These are phyloP conservation scores for Solea solea DNA, from an alignment of 2,113 vertebrate genomes.

Conservation along the genomic window DNA sequence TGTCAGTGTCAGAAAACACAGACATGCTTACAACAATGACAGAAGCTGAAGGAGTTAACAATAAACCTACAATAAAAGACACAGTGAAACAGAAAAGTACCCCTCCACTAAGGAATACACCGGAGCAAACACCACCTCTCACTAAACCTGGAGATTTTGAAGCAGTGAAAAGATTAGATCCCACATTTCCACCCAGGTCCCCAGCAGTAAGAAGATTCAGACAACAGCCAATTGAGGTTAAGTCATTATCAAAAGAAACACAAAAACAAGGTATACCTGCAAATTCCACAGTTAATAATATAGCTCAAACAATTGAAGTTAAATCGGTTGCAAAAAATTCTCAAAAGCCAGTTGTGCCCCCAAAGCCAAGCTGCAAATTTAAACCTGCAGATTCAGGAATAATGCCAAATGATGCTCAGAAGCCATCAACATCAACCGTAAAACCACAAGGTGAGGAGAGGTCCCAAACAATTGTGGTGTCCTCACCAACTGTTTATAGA, in stretches of 20 bases:
- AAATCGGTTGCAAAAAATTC: slow-evolving; percentile 79
- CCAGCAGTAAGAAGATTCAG: slow-evolving; percentile 66
- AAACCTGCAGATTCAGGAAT: slow-evolving; percentile 72
- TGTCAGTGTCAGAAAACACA: slow-evolving; percentile 23
- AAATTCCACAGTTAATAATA: slow-evolving; percentile 47
- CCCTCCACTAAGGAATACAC: slow-evolving; percentile 6
- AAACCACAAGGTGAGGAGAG: slow-evolving; percentile 68
- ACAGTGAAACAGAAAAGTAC: slow-evolving; percentile 29
- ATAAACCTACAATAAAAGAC: slow-evolving; percentile 47
- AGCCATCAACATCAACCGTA: slow-evolving; percentile 38
- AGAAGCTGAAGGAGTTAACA: slow-evolving; percentile 26
- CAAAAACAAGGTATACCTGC: slow-evolving; percentile 52
- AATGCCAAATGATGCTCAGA: slow-evolving; percentile 60
- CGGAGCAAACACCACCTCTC: slow-evolving; percentile 37
- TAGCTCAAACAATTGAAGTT: slow-evolving; percentile 77
- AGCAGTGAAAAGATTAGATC: slow-evolving; percentile 68
- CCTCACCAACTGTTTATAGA: slow-evolving; percentile 71
- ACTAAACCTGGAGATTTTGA: slow-evolving; percentile 63
- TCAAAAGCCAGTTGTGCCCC: slow-evolving; percentile 76
- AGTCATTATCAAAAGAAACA: slow-evolving; percentile 68
- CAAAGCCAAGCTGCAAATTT: slow-evolving; percentile 79
- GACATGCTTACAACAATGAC: slow-evolving; percentile 35
- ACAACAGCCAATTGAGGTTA: slow-evolving; percentile 75
- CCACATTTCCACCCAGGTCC: slow-evolving; percentile 69
- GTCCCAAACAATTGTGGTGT: slow-evolving; percentile 69